A percentile compares a stretch with the other conserved stretches of the same genome.
Conservation (phyloP, 2,888 invertebrate species). For the Andrena trimmerana region DNA sequence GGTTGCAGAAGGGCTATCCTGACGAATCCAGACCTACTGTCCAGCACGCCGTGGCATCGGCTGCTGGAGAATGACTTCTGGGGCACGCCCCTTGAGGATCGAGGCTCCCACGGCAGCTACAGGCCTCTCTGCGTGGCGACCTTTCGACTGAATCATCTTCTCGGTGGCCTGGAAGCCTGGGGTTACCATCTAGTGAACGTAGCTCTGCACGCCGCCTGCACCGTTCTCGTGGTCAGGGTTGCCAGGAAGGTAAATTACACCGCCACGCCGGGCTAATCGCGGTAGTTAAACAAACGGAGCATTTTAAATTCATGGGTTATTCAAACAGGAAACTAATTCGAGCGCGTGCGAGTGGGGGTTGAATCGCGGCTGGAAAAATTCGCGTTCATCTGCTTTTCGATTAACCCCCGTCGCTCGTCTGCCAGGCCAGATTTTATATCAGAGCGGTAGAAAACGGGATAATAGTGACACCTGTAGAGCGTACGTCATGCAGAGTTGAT, state of each 20-base stretch:
- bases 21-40: constrained; percentile 96
- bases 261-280: background rate
- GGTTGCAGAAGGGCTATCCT: constrained; percentile 96
- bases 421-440: constrained; percentile 46
- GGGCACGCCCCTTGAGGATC: constrained; percentile 97
- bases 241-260: constrained; percentile 87
- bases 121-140: constrained; percentile 96
- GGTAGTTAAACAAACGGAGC: constrained; percentile 6
- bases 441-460: constrained; percentile 53
- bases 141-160: constrained; percentile 93
- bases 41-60: constrained; percentile 92
- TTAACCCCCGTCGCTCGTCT: constrained; percentile 28
- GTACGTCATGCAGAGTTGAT: constrained; percentile 50
- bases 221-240: constrained; percentile 92
- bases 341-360: no score
- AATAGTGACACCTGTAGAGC: constrained; percentile 70
- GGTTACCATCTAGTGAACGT: constrained; percentile 96
- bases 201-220: constrained; percentile 93
- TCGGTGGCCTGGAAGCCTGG: constrained; percentile 92
- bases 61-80: constrained; percentile 98
- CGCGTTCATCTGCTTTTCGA: constrained; percentile 41
- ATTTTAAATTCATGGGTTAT: constrained; percentile 30
- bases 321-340: constrained; percentile 27
- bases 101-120: constrained; percentile 98
- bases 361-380: background rate